Base-by-base conservation (phyloP, 2,888 invertebrate species). In the Machimus atricapillus region DNA sequence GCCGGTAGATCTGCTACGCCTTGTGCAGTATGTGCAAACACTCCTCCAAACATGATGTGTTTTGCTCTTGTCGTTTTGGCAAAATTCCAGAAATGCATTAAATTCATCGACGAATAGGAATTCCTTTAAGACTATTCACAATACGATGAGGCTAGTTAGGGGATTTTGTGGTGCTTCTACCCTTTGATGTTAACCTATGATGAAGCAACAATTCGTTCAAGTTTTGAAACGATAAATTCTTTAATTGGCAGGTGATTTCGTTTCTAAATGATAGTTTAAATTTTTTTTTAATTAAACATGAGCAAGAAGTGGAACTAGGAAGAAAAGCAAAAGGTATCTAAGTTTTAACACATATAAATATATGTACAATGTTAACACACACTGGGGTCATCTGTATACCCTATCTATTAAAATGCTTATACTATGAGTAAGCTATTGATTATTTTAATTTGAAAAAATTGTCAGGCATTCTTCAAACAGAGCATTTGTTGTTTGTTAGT, bases 31-130 rank as follows among this genome's bases (percentile, higher is more conserved):
- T 74, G 37, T 46, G 74, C 85, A 85, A 73, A 85, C 74, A 85
- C 85, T 74, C 27, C 85, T 66, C 66, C 66, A 9, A 27, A 46
- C 27, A 31, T 73, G 31, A 76, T 46, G 74, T 74, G 74, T 83
- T 83, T 73, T 85, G 85, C 27, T 23, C 31, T 46, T 74, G 58
- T 66, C 34, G 82, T 66, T 85, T 85, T 85, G 85, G 85, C 85
- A 85, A 74, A 19, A 74, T 73, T 85, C 85, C 85, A 85, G 85
- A 52, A 85, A 74, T 85, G 85, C 85, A 83, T 40, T 83, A 83
- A 83, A 66, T 83, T 83, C 82, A 85, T 74, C 74, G 85, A 58
- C 85, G 40, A 74, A 85, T 85, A 74, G 74, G 83, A 85, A 85
- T 85, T 31, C 82, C 85, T 74, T 74, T 58, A 73, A 74, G 85